phyloP scores from a whole-genome alignment of 2,888 invertebrate species.

The Amblyjoppa proteus region DNA sequence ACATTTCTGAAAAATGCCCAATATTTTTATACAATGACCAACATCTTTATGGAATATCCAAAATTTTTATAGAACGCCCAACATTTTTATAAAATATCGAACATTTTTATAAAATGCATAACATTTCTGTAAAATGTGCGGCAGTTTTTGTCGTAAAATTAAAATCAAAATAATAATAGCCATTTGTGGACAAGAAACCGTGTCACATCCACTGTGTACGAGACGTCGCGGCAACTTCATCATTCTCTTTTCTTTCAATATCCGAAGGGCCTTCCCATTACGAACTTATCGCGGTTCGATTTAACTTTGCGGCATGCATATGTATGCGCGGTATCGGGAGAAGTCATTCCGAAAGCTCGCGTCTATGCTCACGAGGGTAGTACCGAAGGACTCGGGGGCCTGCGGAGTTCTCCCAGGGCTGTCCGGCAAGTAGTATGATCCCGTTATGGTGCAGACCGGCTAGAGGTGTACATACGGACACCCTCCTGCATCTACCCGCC shows the following conservation, averaged over 20 bases:
- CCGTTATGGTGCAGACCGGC: constrained; percentile 76
- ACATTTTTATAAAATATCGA: too few relatives aligned
- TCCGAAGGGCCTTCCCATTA: background rate
- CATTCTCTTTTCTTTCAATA: background rate
- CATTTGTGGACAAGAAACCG: too few relatives aligned
- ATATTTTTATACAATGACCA: too few relatives aligned
- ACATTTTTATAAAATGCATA: too few relatives aligned
- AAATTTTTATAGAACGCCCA: too few relatives aligned
- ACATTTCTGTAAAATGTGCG: too few relatives aligned
- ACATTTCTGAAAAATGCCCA: too few relatives aligned
- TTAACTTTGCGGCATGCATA: constrained; percentile 2
- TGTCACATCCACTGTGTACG: too few relatives aligned
- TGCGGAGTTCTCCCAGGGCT: constrained; percentile 64
- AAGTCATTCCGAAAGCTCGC: constrained; percentile 32
- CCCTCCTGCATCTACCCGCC: constrained; percentile 48
- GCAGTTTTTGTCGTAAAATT: too few relatives aligned
- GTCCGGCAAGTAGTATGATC: constrained; percentile 78
- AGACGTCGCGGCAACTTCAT: background rate
- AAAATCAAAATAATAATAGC: too few relatives aligned
- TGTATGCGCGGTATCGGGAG: constrained; percentile 5
- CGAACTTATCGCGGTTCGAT: background rate
- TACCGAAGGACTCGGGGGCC: constrained; percentile 45
- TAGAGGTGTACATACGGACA: constrained; percentile 70
- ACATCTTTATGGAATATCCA: too few relatives aligned
- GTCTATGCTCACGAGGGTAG: constrained; percentile 10